A percentile compares a stretch with the other conserved stretches of the same genome.
Evolutionary conservation across 2,888 invertebrate genomes (phyloP).

Genomic region (Oxyteleia sp.): DNA sequence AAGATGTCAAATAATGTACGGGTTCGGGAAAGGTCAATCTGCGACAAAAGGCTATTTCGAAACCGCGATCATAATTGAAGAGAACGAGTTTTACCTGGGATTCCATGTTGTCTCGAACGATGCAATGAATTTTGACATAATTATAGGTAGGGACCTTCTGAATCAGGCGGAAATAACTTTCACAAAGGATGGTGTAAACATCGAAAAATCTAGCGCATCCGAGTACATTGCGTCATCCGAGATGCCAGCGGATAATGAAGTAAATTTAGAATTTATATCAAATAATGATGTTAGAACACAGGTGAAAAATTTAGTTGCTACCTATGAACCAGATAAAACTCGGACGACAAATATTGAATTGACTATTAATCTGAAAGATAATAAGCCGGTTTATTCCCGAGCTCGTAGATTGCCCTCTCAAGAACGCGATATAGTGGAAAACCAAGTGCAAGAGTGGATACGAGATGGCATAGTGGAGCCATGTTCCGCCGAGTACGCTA

Average conservation of each 20-base stretch:
- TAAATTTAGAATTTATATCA: conserved; percentile 1
- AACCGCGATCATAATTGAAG: conserved; percentile 8
- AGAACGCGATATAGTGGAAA: conserved; percentile 20
- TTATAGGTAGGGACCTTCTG: conserved; percentile 33
- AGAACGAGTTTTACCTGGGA: not conserved
- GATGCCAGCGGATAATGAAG: not conserved
- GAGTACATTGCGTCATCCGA: not conserved
- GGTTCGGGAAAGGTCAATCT: conserved; percentile 34
- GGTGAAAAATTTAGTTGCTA: not conserved
- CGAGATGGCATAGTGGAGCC: conserved; percentile 18
- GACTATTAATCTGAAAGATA: conserved; percentile 8
- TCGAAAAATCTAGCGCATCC: not conserved
- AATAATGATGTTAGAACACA: not conserved
- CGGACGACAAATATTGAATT: not conserved
- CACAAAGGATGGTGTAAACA: not conserved
- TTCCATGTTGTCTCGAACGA: conserved; percentile 15
- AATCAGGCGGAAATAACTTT: conserved; percentile 15
- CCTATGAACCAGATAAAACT: conserved; percentile 8
- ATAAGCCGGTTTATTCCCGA: conserved; percentile 22
- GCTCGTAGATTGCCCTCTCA: conserved; percentile 15
- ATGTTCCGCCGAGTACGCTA: conserved; percentile 2
- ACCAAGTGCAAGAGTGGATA: conserved; percentile 12
- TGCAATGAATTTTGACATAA: conserved; percentile 3
- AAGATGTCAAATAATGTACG: not conserved
- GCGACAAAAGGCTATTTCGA: conserved; percentile 26